Evolutionary conservation across 1,140 invertebrate species (phyloP).

Genomic region (Drosophila yakuba): DNA sequence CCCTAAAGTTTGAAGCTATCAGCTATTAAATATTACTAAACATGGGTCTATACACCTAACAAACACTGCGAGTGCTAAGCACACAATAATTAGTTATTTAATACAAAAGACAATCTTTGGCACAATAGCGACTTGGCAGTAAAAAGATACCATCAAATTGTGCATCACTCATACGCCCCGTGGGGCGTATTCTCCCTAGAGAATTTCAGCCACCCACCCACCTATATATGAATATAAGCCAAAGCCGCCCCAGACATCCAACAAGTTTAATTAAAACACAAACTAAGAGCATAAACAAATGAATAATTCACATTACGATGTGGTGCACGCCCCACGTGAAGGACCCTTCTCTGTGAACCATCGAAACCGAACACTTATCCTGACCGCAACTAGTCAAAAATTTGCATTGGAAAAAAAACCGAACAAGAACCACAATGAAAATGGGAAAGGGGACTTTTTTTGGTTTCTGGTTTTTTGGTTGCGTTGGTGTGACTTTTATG

Average conservation of each 20-base stretch:
- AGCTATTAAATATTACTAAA: not conserved
- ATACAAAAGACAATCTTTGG: not conserved
- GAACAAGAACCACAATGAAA: not conserved
- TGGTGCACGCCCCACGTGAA: slow-evolving; percentile 16
- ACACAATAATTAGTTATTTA: not conserved
- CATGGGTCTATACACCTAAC: too few species aligned
- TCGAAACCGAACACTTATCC: slow-evolving; percentile 37
- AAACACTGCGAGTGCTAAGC: too few species aligned
- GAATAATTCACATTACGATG: slow-evolving; percentile 75
- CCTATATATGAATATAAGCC: not conserved
- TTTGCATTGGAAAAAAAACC: slow-evolving; percentile 28
- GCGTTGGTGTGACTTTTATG: slow-evolving; percentile 57
- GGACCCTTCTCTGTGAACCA: slow-evolving; percentile 17
- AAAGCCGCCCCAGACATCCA: not conserved
- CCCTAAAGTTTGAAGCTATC: not conserved
- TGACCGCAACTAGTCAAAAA: slow-evolving; percentile 47
- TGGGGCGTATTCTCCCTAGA: slow-evolving; percentile 4
- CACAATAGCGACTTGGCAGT: too few species aligned
- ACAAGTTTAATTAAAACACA: slow-evolving; percentile 72
- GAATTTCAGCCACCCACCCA: not conserved
- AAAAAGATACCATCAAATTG: not conserved
- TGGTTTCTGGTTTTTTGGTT: slow-evolving; percentile 22
- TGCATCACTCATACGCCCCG: slow-evolving; percentile 37
- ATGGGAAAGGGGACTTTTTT: slow-evolving; percentile 18
- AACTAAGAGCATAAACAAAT: slow-evolving; percentile 73